Base-by-base conservation (phyloP, 2,797 vertebrate species). In the Lagocephalus sceleratus region DNA sequence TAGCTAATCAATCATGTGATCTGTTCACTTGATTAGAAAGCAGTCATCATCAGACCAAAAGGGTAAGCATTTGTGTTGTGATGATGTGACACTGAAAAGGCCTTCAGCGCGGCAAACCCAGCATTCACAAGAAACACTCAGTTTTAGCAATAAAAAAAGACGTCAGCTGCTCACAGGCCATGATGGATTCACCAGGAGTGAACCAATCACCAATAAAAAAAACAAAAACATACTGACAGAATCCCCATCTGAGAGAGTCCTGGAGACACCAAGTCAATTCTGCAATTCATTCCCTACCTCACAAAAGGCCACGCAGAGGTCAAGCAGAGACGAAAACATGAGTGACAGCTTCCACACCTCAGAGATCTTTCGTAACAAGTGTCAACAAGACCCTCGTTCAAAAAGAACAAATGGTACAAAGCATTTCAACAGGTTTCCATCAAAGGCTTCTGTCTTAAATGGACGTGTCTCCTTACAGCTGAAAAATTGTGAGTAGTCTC, bases 181-280 rank as follows among this genome's bases (percentile, higher is more conserved):
- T n/a, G 56, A 43, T 71, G 55, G 69, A 75, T 70, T 39, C 77
- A 66, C 67, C 64, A 55, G 50, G 67, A 63, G 38, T 61, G 70
- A 59, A 56, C 57, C 47, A 53, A 77, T 46, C 73, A 54, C 50
- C 52, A 38, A 69, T 61, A 71, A 66, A 73, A 57, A 47, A 9
- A 19, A 5, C 21, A 40, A 64, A 75, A 69, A 47, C 54, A 47
- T 26, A 52, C 47, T 62, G 76, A 82, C 72, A 68, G 64, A 54
- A 64, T 42, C 64, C 41, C 60, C 50, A 50, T 52, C 51, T 3
- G 11, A 7, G 41, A 49, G 59, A 54, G 38, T 54, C 53, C 12
- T 52, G 47, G 38, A 52, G 57, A 80, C 42, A 54, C 46, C 38
- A 21, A 35, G 38, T 43, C 51, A 67, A 53, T 64, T 57, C 56